Evolutionary conservation across 92 coral and sea anemone species (phyloP), one percentile per base, ranked within the genome.

Genomic region (Blastomussa wellsi): DNA sequence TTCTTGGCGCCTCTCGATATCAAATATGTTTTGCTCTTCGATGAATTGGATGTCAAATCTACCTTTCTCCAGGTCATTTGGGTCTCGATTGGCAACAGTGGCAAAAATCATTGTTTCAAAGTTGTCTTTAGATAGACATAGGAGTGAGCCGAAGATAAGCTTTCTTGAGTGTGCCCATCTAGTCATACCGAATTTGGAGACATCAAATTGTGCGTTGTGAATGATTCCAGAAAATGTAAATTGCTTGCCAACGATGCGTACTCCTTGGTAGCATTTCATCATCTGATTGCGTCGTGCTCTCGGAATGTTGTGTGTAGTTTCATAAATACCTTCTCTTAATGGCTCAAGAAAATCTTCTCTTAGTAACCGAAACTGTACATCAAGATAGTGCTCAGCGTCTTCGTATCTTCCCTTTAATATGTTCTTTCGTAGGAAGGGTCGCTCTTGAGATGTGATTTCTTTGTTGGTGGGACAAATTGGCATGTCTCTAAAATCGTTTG

Each of bases 291-390:
- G 83, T 15, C 88, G 84, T 41, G 67, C 68, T 42, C 84, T 66
- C 10, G 92, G 91, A 17, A 92, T 53, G 35, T 86, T 82, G 64
- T 78, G 87, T 33, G 74, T 48, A 51, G 82, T 86, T 74, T 94
- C 95, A 8, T 76, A 84, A 14, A 94, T 91, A 0, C 98, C 98
- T 62, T 92, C 92, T 26, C 95, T 94, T 17, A 94, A 67, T 1
- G 98, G 98, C 38, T 91, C 92, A 62, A 94, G 89, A 82, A 92
- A 94, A 75, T 94, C 98, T 72, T 90, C 98, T 74, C 98, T 79
- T 32, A 89, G 87, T 14, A 94, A 90, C 26, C 98, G 90, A 47
- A 94, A 94, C 87, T 94, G 98, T 16, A 94, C 94, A 84, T 94
- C 98, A 3, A 94, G 90, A 44, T 94, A 94, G 82, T 94, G 94